Percentiles rank a stretch among this genome's conserved stretches.
Evolutionary conservation across 2,888 invertebrate genomes (phyloP).

Genomic region (Lasioglossum figueresi): DNA sequence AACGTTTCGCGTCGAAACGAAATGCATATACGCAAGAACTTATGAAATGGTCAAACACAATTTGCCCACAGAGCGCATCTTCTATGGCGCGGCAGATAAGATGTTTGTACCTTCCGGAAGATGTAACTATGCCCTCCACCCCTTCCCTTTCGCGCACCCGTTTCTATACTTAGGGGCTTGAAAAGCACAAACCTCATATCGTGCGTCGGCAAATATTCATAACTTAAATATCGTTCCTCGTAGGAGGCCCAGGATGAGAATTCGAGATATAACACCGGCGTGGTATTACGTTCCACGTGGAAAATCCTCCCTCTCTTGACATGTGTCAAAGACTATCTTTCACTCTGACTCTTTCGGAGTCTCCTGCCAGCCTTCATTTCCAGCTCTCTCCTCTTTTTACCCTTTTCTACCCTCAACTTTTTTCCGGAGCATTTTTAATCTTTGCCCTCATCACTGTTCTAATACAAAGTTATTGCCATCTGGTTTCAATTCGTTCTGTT

Average conservation of each 20-base stretch:
- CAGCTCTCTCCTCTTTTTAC: background rate
- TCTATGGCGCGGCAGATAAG: slow-evolving; percentile 12
- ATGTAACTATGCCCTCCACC: slow-evolving; percentile 21
- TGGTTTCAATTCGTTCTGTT: background rate
- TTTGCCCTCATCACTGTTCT: background rate
- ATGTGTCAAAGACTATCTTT: slow-evolving; percentile 33
- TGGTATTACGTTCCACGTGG: slow-evolving; percentile 67
- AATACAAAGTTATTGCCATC: background rate
- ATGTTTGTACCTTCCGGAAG: slow-evolving; percentile 30
- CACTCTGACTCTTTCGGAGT: slow-evolving; percentile 13
- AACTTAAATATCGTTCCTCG: slow-evolving; percentile 79
- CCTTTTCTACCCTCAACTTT: background rate
- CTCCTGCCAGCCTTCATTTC: background rate
- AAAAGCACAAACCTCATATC: slow-evolving; percentile 82
- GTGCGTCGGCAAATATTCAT: slow-evolving; percentile 81
- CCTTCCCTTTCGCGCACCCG: slow-evolving; percentile 14
- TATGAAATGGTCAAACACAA: slow-evolving; percentile 12
- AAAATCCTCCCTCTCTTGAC: slow-evolving; percentile 30
- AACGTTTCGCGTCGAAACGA: background rate
- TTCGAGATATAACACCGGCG: slow-evolving; percentile 66
- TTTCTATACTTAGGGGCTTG: slow-evolving; percentile 70
- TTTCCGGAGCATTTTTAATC: background rate
- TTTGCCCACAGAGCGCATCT: background rate
- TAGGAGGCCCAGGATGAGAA: slow-evolving; percentile 50
- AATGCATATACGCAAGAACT: background rate